Conservation (phyloP, 2,113 vertebrate genomes). For the Craseonycteris thonglongyai region DNA sequence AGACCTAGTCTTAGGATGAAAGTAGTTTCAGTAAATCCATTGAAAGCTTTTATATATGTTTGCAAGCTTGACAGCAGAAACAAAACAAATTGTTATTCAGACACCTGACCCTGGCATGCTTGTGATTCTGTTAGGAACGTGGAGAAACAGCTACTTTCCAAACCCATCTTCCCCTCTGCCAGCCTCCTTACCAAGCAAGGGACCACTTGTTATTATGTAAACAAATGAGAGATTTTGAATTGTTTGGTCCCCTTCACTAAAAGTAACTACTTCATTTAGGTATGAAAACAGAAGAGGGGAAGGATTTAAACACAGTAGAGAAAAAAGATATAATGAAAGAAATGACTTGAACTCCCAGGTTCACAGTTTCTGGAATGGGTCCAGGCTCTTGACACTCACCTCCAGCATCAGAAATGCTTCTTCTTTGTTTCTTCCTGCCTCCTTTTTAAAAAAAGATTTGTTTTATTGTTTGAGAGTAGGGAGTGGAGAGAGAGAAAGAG, state of each 20-base stretch:
- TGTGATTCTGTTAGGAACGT: not conserved
- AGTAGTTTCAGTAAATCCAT: fast-evolving
- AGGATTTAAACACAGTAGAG: not conserved
- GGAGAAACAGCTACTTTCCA: not conserved
- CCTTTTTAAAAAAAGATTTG: too few relatives aligned
- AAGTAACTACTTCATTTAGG: not conserved
- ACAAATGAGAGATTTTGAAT: not conserved
- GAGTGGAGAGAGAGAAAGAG: too few relatives aligned
- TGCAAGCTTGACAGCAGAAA: not conserved
- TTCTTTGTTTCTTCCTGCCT: not conserved
- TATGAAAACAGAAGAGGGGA: not conserved
- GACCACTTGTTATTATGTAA: not conserved
- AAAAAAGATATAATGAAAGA: not conserved
- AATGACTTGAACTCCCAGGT: not conserved
- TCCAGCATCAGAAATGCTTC: not conserved
- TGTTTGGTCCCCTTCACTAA: not conserved
- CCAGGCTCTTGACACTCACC: not conserved
- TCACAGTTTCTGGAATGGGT: not conserved
- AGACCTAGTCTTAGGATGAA: not conserved
- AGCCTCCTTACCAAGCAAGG: not conserved
- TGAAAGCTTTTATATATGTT: fast-evolving
- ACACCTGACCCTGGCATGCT: not conserved
- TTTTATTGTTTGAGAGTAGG: too few relatives aligned
- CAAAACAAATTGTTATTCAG: not conserved
- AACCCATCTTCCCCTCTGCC: not conserved